Base-by-base conservation (phyloP, 2,797 vertebrate species). In the Pangasius mekongensis region DNA sequence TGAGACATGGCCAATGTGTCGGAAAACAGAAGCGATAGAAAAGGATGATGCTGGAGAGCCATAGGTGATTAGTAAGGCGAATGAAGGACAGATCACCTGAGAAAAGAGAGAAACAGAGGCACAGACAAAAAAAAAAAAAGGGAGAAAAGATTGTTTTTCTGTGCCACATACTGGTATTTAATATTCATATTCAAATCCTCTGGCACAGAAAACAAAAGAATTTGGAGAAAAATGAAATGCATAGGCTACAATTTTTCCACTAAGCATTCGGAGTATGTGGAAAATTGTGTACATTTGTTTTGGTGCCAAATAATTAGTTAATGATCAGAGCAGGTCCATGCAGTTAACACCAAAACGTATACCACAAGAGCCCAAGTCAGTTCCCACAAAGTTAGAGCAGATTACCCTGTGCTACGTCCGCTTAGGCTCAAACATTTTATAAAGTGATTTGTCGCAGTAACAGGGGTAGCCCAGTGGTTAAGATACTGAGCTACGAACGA, bases 71-170 rank as follows among this genome's bases (percentile, higher is more conserved):
- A 99, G 97, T 98, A 97, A 97, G 97, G 97, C 96, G 95, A 98
- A 97, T 97, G 97, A 97, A 98, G 97, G 95, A 98, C 95, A 97
- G 97, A 98, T 98, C 95, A 98, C 98, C 98, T 99, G 96, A 97
- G 97, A 96, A 96, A 64, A 94, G 96, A 96, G 97, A 97, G 94
- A 97, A 94, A 95, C 94, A 95, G 89, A 95, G 96, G 93, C 88
- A 95, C 95, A 98, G 95, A 96, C 96, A 94, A 96, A 43, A 62
- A 56, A 43, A 62, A 56, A 24, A 22, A n/a, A 58, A 20, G 30
- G 30, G 8, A 43, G 22, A 92, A 96, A 94, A 83, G 62, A 82
- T 56, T 82, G 54, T 22, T 76, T 82, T 86, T 77, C 84, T 69
- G 84, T 86, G 83, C 83, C 76, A 71, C 36, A 73, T 36, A 60